phyloP scores from a whole-genome alignment of 1,140 invertebrate genomes.

The Apis cerana region DNA sequence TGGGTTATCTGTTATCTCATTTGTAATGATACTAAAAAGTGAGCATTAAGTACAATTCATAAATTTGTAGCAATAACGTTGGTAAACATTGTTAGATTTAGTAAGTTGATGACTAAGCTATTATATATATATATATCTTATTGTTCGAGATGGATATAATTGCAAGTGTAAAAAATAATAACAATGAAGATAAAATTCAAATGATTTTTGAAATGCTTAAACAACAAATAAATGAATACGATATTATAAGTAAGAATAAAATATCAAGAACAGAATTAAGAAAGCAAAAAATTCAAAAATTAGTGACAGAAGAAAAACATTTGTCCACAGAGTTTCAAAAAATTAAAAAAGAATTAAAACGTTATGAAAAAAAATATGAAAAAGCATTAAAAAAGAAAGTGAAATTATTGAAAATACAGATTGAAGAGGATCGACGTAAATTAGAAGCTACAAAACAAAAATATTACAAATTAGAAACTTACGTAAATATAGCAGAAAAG shows the following conservation, averaged over 20 bases:
- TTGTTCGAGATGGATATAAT: not conserved
- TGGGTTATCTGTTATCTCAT: too few relatives aligned
- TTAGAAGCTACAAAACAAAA: not conserved
- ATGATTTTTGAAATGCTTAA: not conserved
- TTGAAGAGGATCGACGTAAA: not conserved
- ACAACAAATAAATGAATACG: not conserved
- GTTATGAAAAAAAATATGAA: slow-evolving; percentile 8
- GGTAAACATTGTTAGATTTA: not conserved
- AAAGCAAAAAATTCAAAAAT: not conserved
- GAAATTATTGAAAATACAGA: not conserved
- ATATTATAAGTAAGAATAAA: accelerated
- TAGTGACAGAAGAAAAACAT: not conserved
- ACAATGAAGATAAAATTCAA: not conserved
- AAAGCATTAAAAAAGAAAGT: not conserved
- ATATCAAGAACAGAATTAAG: not conserved
- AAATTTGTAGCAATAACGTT: not conserved
- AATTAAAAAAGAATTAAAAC: not conserved
- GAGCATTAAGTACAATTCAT: not conserved
- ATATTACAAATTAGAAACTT: not conserved
- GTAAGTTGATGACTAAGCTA: not conserved
- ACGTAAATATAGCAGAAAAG: not conserved
- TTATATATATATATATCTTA: not conserved
- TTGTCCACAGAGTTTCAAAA: not conserved
- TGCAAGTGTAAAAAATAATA: too few relatives aligned
- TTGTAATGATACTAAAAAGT: not conserved